Conservation (phyloP, 2,888 invertebrate genomes). For the Celastrina argiolus region DNA sequence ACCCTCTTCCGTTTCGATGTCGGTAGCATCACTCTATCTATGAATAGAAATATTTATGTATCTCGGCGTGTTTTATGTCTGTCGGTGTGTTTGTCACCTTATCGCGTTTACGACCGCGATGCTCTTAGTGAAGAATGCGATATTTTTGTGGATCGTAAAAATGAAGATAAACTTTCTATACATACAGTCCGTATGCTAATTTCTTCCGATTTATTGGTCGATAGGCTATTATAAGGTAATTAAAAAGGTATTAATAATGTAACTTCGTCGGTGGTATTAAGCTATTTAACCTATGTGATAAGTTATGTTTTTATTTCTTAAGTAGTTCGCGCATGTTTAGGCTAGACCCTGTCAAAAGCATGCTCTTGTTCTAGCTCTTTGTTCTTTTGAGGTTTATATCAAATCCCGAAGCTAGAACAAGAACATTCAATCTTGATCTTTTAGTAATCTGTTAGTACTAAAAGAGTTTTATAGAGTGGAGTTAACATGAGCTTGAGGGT, state of each 20-base stretch:
- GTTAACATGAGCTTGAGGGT: too few species aligned
- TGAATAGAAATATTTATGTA: slow-evolving; percentile 3
- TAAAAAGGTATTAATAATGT: background rate
- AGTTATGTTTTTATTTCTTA: too few species aligned
- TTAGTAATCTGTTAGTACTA: too few species aligned
- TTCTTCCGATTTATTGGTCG: background rate
- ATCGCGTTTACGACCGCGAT: slow-evolving; percentile 36
- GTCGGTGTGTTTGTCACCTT: slow-evolving; percentile 19
- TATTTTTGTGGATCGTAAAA: slow-evolving; percentile 31
- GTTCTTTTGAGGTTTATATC: too few species aligned
- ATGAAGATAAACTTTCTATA: slow-evolving; percentile 29
- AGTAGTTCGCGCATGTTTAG: too few species aligned
- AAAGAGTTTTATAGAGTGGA: too few species aligned
- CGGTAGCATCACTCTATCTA: slow-evolving; percentile 13
- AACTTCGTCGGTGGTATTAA: background rate
- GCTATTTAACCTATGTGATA: too few species aligned
- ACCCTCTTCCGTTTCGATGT: background rate
- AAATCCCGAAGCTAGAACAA: too few species aligned
- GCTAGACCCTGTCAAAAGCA: too few species aligned
- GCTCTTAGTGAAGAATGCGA: slow-evolving; percentile 36
- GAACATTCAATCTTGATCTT: too few species aligned
- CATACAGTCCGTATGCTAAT: slow-evolving; percentile 12
- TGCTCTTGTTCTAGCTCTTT: too few species aligned
- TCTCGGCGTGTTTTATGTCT: slow-evolving; percentile 8
- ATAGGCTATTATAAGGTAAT: slow-evolving; percentile 6